phyloP scores from a whole-genome alignment of 2,113 vertebrate genomes.

The Ictidomys tridecemlineatus region DNA sequence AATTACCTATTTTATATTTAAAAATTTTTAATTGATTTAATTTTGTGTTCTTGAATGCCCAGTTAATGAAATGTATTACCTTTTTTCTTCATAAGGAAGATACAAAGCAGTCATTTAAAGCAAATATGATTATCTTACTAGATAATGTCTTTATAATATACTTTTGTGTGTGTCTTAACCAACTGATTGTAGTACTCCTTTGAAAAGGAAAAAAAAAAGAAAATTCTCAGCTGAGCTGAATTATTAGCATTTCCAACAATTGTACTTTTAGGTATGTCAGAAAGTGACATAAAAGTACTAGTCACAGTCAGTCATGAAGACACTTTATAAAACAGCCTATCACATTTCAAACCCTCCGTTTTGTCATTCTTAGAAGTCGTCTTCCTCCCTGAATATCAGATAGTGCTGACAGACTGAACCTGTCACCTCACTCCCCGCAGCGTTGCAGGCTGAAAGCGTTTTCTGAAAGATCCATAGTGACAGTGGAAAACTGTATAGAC shows the following conservation, averaged over 20 bases:
- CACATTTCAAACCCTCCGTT: background rate
- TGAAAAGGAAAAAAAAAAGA: background rate
- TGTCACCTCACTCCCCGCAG: background rate
- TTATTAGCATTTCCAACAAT: constrained; percentile 53
- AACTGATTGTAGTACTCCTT: background rate
- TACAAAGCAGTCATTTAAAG: background rate
- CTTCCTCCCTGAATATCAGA: background rate
- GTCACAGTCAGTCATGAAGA: constrained; percentile 22
- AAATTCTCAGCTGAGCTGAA: background rate
- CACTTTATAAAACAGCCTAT: constrained; percentile 34
- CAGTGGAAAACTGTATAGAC: background rate
- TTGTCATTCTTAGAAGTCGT: constrained; percentile 61
- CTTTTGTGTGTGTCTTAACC: background rate
- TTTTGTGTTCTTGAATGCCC: background rate
- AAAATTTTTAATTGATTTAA: background rate
- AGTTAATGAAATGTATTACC: background rate
- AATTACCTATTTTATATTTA: background rate
- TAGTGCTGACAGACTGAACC: background rate
- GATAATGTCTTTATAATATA: background rate
- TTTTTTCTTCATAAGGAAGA: background rate
- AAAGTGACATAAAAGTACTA: constrained; percentile 62
- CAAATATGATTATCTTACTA: background rate
- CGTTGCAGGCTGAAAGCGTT: background rate
- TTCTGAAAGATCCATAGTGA: background rate
- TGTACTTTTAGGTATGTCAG: constrained; percentile 60